Evolutionary conservation across 1,140 invertebrate genomes (phyloP).

Genomic region (Parapsyche elsis): DNA sequence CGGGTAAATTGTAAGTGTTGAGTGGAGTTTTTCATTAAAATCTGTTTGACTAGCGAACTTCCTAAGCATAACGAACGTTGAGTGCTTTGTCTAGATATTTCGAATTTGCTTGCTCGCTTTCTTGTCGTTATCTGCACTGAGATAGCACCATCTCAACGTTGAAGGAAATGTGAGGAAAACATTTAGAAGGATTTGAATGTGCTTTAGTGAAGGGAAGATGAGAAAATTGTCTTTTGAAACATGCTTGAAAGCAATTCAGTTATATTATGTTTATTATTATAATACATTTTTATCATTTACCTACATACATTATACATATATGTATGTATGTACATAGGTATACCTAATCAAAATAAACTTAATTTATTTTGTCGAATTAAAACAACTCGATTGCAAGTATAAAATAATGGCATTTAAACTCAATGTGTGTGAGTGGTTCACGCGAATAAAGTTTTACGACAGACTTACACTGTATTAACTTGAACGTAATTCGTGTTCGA

Average conservation of each 20-base stretch:
- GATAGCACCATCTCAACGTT: neutral
- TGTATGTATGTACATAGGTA: too few species aligned
- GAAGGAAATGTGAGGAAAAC: neutral
- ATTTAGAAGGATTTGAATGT: slow-evolving; percentile 1
- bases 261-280: too few species aligned
- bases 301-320: too few species aligned
- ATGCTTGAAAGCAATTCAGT: neutral
- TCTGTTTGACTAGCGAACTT: slow-evolving; percentile 21
- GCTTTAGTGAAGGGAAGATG: neutral
- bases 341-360: too few species aligned
- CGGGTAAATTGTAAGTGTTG: neutral
- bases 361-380: too few species aligned
- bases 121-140: neutral
- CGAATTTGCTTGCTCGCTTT: neutral
- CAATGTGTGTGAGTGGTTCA: neutral
- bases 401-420: too few species aligned
- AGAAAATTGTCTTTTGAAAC: neutral
- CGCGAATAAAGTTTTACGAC: neutral
- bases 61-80: slow-evolving; percentile 13
- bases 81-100: slow-evolving; percentile 17
- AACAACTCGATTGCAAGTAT: too few species aligned
- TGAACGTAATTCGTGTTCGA: neutral
- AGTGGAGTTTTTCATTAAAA: slow-evolving; percentile 7
- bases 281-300: too few species aligned
- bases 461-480: neutral